Conservation (phyloP, 2,888 invertebrate species). For the Gastracanthus pulcherrimus region DNA sequence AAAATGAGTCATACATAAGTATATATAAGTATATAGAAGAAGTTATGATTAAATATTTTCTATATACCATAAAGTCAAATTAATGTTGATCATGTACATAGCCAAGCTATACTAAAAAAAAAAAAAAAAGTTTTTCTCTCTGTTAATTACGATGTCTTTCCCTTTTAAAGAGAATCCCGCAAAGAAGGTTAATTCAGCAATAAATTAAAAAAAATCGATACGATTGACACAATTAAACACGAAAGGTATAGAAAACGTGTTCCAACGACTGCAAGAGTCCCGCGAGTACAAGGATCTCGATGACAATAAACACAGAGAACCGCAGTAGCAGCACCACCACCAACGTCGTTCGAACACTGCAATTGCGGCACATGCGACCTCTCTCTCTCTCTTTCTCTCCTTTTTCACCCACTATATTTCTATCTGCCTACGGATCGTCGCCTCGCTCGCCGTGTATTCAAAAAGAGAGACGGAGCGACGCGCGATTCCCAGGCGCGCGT, state of each 20-base stretch:
- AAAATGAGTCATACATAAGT: no score
- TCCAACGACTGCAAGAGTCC: no score
- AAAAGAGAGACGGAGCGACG: neutral
- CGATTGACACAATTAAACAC: neutral
- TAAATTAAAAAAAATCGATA: neutral
- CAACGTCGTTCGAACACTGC: no score
- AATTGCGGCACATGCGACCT: no score
- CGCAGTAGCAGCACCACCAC: neutral
- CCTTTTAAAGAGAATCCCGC: neutral
- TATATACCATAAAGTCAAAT: neutral
- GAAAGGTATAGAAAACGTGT: neutral
- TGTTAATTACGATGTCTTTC: neutral
- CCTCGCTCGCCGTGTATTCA: neutral
- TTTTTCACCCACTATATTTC: neutral
- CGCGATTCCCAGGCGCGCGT: constrained; percentile 32
- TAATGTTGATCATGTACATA: neutral
- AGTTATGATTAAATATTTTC: no score
- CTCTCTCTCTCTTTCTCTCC: neutral
- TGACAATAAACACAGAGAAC: neutral
- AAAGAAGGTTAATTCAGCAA: neutral
- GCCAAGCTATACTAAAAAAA: neutral
- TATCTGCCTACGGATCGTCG: constrained; percentile 24
- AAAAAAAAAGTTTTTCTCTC: neutral
- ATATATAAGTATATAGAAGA: no score
- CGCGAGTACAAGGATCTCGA: neutral